Conservation (phyloP, 2,888 invertebrate genomes). For the Leptothorax acervorum region DNA sequence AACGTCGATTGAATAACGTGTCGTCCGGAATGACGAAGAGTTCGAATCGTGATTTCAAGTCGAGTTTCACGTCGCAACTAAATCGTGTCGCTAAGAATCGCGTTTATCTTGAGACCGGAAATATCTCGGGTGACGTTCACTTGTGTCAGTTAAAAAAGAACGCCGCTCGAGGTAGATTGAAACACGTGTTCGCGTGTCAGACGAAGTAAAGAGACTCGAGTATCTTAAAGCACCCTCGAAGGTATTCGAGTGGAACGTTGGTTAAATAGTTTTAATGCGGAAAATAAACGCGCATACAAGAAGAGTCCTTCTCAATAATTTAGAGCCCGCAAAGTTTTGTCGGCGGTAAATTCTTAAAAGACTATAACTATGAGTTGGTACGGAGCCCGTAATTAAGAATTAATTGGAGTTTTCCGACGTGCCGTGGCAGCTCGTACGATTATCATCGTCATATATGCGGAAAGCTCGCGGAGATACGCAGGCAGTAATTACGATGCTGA, state of each 20-base stretch:
- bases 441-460: conserved; percentile 47
- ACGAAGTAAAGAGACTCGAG: neutral
- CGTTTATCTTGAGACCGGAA: conserved; percentile 56
- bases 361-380: conserved; percentile 31
- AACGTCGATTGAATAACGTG: conserved; percentile 67
- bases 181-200: conserved; percentile 58
- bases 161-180: conserved; percentile 44
- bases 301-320: conserved; percentile 37
- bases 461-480: conserved; percentile 6
- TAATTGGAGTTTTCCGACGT: conserved; percentile 68
- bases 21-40: conserved; percentile 55
- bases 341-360: conserved; percentile 36
- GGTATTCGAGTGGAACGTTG: conserved; percentile 7
- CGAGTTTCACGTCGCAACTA: conserved; percentile 23
- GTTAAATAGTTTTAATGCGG: conserved; percentile 41
- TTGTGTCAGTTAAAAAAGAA: conserved; percentile 52
- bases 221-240: neutral
- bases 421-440: conserved; percentile 50
- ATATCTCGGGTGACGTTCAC: conserved; percentile 59
- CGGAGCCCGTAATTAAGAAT: conserved; percentile 63
- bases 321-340: conserved; percentile 25
- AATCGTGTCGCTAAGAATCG: neutral
- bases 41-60: conserved; percentile 52
- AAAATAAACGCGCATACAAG: neutral
- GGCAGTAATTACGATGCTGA: conserved; percentile 74